A percentile compares a stretch with the other conserved stretches of the same genome.
phyloP scores from a whole-genome alignment of 2,888 invertebrate species.

The Adelphocoris suturalis region DNA sequence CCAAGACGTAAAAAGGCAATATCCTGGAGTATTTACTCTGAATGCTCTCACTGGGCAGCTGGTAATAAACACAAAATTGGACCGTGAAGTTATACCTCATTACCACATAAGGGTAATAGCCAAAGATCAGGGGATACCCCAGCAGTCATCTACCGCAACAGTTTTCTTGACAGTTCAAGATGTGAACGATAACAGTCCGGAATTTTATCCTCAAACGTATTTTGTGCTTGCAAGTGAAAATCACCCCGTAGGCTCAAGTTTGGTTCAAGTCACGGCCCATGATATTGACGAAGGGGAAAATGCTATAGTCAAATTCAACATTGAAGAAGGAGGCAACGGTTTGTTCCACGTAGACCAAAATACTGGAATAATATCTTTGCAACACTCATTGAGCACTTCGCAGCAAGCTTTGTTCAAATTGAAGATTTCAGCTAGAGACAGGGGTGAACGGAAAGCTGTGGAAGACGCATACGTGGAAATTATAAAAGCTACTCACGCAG shows the following conservation, averaged over 20 bases:
- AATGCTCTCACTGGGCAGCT: constrained; percentile 92
- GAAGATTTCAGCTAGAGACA: constrained; percentile 89
- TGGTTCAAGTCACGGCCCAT: constrained; percentile 88
- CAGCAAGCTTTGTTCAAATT: constrained; percentile 86
- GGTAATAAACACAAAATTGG: constrained; percentile 87
- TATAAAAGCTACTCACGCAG: constrained; percentile 85
- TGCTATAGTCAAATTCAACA: constrained; percentile 87
- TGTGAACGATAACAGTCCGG: constrained; percentile 94
- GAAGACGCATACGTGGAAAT: constrained; percentile 91
- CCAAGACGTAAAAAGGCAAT: constrained; percentile 87
- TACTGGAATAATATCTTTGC: constrained; percentile 87
- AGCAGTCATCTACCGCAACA: constrained; percentile 93
- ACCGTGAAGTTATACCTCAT: constrained; percentile 88
- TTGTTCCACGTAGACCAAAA: constrained; percentile 89
- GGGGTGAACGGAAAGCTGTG: constrained; percentile 86
- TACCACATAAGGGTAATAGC: constrained; percentile 93
- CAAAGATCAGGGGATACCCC: constrained; percentile 93
- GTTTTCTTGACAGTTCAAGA: constrained; percentile 90
- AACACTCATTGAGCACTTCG: constrained; percentile 83
- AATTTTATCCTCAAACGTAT: constrained; percentile 94
- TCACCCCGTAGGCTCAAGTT: constrained; percentile 82
- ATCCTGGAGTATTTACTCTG: constrained; percentile 90
- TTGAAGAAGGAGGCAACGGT: constrained; percentile 89
- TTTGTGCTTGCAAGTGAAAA: constrained; percentile 88
- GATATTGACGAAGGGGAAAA: constrained; percentile 95